phyloP scores from a whole-genome alignment of 2,113 vertebrate species.

The Podarcis raffonei region DNA sequence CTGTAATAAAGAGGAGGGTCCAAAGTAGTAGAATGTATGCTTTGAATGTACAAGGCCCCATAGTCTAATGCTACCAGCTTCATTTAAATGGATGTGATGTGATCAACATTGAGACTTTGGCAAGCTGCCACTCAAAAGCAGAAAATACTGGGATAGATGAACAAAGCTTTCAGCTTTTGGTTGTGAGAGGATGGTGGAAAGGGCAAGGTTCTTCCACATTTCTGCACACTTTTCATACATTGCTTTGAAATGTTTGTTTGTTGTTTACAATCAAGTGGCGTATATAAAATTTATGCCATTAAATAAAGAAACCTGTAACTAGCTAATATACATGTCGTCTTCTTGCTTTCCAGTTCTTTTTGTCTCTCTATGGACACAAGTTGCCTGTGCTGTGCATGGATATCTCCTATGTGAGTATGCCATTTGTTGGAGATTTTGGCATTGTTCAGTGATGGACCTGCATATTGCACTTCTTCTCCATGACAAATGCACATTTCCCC shows the following conservation, averaged over 20 bases:
- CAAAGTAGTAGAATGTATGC: too few species aligned
- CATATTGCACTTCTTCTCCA: not conserved
- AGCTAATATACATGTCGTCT: not conserved
- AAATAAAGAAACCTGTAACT: not conserved
- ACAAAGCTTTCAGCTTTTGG: not conserved
- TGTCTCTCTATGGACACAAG: constrained; percentile 97
- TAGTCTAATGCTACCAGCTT: not conserved
- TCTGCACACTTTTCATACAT: not conserved
- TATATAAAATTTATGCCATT: too few species aligned
- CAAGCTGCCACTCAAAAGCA: not conserved
- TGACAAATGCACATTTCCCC: not conserved
- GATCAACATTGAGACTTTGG: not conserved
- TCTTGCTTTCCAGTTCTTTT: constrained; percentile 85
- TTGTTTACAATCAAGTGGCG: too few species aligned
- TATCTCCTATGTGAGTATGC: constrained; percentile 91
- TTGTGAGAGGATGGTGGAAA: not conserved
- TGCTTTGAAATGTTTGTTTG: too few species aligned
- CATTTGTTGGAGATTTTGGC: not conserved
- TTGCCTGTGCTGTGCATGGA: constrained; percentile 96
- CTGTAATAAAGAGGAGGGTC: not conserved
- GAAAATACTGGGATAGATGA: not conserved
- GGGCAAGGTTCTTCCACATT: not conserved
- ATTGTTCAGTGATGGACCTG: not conserved
- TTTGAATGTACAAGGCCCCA: too few species aligned
- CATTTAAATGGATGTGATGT: not conserved